Evolutionary conservation across 2,888 invertebrate species (phyloP).

Genomic region (Latrodectus hesperus): DNA sequence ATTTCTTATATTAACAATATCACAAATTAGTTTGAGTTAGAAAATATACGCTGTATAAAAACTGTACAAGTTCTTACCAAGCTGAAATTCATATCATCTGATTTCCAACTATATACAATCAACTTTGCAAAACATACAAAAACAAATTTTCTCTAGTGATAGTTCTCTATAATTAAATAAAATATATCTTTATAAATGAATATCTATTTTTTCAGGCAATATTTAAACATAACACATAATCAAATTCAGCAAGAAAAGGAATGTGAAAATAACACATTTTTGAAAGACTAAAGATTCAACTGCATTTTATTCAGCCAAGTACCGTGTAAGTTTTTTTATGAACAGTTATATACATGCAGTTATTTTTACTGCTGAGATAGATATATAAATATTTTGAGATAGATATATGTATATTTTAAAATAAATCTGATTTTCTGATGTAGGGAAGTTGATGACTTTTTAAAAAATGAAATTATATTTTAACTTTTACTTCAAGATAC

Average conservation of each 20-base stretch:
- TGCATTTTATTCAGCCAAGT: too few relatives aligned
- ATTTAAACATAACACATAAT: background rate
- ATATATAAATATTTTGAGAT: too few relatives aligned
- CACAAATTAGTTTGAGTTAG: constrained; percentile 69
- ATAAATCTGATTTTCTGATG: too few relatives aligned
- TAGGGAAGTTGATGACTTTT: too few relatives aligned
- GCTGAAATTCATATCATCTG: constrained; percentile 32
- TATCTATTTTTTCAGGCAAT: too few relatives aligned
- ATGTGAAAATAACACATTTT: background rate
- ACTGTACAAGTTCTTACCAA: constrained; percentile 67
- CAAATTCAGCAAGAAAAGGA: background rate
- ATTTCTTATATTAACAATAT: constrained; percentile 69
- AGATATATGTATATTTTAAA: too few relatives aligned
- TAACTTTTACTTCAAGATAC: too few relatives aligned
- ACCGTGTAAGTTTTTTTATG: background rate
- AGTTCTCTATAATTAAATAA: background rate
- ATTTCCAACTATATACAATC: constrained; percentile 66
- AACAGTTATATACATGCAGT: constrained; percentile 23
- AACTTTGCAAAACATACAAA: constrained; percentile 45
- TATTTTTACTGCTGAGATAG: too few relatives aligned
- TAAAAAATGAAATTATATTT: too few relatives aligned
- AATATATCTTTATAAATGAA: background rate
- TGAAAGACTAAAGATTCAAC: too few relatives aligned
- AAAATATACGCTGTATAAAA: constrained; percentile 69
- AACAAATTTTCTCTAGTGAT: constrained; percentile 9